Evolutionary conservation across 2,888 invertebrate genomes (phyloP), one percentile per base, ranked within the genome.

Genomic region (Aleiodes testaceus): DNA sequence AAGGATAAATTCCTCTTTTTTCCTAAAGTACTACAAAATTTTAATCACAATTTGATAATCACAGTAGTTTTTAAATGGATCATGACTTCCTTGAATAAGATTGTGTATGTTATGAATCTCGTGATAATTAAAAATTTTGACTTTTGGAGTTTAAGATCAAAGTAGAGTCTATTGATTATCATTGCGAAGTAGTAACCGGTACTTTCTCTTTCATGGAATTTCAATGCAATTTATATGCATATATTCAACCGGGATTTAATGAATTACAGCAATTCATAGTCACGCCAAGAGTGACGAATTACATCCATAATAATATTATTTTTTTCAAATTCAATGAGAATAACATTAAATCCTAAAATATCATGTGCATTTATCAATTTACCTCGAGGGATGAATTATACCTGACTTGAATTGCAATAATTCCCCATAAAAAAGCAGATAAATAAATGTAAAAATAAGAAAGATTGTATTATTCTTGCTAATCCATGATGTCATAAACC

Each of bases 131-230:
- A 11, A n/a, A 52, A 52, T 52, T 52, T 18, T 52, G 12, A 52
- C 26, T 14, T 55, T 55, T 55, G 16, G n/a, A 26, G n/a, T 11
- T 26, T 30, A 30, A 30, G 36, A 55, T 55, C n/a, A n/a, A 55
- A 26, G 30, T 14, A 16, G 12, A 6, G n/a, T n/a, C 9, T 12
- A 30, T 26, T 26, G 18, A n/a, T 53, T n/a, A 53, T 53, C 18
- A 36, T 59, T 7, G 16, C 14, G 16, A 59, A 59, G 14, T 42
- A 20, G 36, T 11, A 68, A 47, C 49, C 18, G 49, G 45, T 67
- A 68, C 68, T 68, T 68, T 68, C 68, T 61, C 68, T 36, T 36
- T 68, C 49, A 49, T 18, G 59, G 47, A 61, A 68, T 68, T 14
- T 61, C 49, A 61, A 68, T 61, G 26, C 36, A 42, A 42, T 14